Conservation (phyloP, 2,888 invertebrate genomes). For the Acleris literana region DNA sequence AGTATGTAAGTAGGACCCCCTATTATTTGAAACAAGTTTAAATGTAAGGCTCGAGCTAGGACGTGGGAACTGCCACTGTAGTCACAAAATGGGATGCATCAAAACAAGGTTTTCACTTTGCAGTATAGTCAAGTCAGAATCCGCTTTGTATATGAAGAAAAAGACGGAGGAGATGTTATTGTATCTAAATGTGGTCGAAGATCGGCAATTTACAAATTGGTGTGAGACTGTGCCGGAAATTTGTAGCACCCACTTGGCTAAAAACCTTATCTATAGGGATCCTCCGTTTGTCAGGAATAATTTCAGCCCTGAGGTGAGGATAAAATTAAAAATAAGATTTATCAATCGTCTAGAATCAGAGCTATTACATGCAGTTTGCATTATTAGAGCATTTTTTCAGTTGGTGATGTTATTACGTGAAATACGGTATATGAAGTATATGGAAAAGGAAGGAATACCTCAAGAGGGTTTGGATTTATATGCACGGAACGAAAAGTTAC, state of each 20-base stretch:
- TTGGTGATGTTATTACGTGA: constrained; percentile 90
- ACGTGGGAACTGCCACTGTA: no score
- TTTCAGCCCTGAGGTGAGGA: constrained; percentile 85
- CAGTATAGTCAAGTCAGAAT: constrained; percentile 84
- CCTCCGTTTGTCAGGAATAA: constrained; percentile 85
- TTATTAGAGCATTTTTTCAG: constrained; percentile 60
- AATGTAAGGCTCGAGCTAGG: no score
- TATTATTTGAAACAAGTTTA: no score
- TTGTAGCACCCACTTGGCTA: constrained; percentile 85
- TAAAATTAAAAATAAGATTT: background rate
- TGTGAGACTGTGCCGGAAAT: constrained; percentile 84
- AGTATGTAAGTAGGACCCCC: no score
- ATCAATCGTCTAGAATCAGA: background rate
- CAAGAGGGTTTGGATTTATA: constrained; percentile 86
- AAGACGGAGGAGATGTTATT: constrained; percentile 87
- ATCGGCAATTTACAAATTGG: constrained; percentile 88
- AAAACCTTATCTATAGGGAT: constrained; percentile 84
- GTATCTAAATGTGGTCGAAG: constrained; percentile 85
- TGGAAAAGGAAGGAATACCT: constrained; percentile 86
- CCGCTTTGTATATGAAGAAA: constrained; percentile 76
- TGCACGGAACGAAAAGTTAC: constrained; percentile 87
- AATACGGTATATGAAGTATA: constrained; percentile 89
- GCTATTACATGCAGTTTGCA: background rate
- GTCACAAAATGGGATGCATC: no score
- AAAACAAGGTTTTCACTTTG: constrained; percentile 9